Evolutionary conservation across 2,888 invertebrate species (phyloP), one percentile per base, ranked within the genome.

Genomic region (Ornithoptera priamus): DNA sequence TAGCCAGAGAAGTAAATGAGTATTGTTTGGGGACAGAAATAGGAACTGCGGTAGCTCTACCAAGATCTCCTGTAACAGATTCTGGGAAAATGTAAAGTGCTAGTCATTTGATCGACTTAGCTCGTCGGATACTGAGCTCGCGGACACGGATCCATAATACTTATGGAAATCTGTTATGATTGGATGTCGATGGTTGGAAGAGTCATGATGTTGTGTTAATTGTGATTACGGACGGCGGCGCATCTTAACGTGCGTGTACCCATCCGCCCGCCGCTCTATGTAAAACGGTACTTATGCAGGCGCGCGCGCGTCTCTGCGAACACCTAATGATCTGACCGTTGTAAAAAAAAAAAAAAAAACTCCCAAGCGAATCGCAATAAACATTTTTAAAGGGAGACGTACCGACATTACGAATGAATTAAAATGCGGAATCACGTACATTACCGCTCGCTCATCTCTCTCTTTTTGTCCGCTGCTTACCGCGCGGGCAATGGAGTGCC

Each of bases 341-440:
- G 72, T 77, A 46, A 80, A 74, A 83, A 84, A 84, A 4, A 42
- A n/a, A n/a, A 82, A 84, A 84, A 84, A 4, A 42, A 1, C 46
- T 15, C 12, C 80, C 77, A 67, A 72, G 71, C 68, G 72, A 78
- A 71, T 74, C 74, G 84, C 80, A 84, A 87, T 86, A 85, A 86
- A 85, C 83, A 85, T 87, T 85, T 80, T 84, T 86, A 89, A 85
- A 85, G 86, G 84, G 86, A 86, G 83, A 87, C 81, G 82, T 83
- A 73, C 81, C 80, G 76, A 80, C 83, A 86, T 89, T 88, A 90
- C 82, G 76, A 78, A 77, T 77, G 82, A 86, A 89, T 91, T 90
- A 88, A 90, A 90, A 92, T 92, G 91, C 92, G 85, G 83, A 86
- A 90, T 91, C 92, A 92, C 92, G 92, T 86, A 87, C 88, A 87